Conservation (phyloP, 2,888 invertebrate genomes). For the Ptychoptera contaminata region DNA sequence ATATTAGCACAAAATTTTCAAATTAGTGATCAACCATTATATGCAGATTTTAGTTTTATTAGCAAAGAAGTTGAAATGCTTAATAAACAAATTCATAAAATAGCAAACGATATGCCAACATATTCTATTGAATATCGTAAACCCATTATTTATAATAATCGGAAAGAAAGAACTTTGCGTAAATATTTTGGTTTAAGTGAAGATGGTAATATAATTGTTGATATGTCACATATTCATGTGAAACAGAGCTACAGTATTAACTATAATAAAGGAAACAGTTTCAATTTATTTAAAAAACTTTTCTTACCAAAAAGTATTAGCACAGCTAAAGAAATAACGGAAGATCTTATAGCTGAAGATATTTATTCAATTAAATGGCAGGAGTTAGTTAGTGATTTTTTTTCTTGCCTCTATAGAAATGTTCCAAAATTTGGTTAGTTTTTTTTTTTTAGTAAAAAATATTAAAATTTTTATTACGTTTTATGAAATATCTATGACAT, state of each 20-base stretch:
- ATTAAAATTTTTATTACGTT: not conserved
- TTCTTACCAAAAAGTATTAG: not conserved
- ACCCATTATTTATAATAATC: no score
- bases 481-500: no score
- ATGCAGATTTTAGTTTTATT: no score
- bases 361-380: not conserved
- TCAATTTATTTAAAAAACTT: no score
- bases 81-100: no score
- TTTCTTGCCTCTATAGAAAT: not conserved
- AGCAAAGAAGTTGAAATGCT: no score
- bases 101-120: no score
- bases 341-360: slow-evolving; percentile 11
- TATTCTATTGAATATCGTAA: no score
- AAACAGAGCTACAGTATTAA: slow-evolving; percentile 18
- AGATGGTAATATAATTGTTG: slow-evolving; percentile 17
- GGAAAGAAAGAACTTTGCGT: slow-evolving; percentile 14
- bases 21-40: no score
- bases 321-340: slow-evolving; percentile 18
- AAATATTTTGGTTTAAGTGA: slow-evolving; percentile 30
- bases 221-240: slow-evolving; percentile 24
- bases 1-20: no score
- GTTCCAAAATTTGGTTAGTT: not conserved
- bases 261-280: no score
- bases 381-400: not conserved
- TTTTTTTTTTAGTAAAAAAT: not conserved